Base-by-base conservation (phyloP, 2,113 vertebrate species). In the Saiga tatarica region DNA sequence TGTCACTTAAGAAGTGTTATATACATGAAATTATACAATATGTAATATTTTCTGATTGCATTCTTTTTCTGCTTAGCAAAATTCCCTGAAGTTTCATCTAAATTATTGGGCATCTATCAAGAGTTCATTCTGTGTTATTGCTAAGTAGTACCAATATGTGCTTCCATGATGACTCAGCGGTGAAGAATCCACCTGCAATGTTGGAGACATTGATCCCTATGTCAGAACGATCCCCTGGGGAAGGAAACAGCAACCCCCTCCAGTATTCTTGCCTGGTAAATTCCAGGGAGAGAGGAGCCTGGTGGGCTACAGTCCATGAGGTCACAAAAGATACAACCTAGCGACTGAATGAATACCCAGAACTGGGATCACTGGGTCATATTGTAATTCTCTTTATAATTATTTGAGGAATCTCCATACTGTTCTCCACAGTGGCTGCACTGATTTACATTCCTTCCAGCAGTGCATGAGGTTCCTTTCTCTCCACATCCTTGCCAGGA, bases 191-290 rank as follows among this genome's bases (percentile, higher is more conserved):
- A 74, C n/a, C 71, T 42, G 21, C 71, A 74, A 42, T 39, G 71
- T 12, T 39, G 71, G 36, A 74, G 21, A 42, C 11, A 1, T 23
- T 39, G 36, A 74, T 74, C 71, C 21, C 11, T 42, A 2, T 39
- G 36, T 74, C 0, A 0, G 36, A 23, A 42, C 0, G 1, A 42
- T 42, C 21, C 36, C 21, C 36, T 25, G 21, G 71, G 21, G 71
- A 42, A 74, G 71, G 36, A 74, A 74, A 42, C 39, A 11, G 36
- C 11, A 74, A 25, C 19, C 21, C 2, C 1, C n/a, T 74, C 21
- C 11, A 39, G 10, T 71, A 71, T 23, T 74, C 19, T 39, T 74
- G 67, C 36, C 67, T 74, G 67, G 36, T 39, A 74, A 74, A 74
- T 74, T 74, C 21, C 36, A 74, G 71, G 71, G 71, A 74, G 11